Percentiles rank a stretch among this genome's conserved stretches.
phyloP scores from a whole-genome alignment of 2,113 vertebrate genomes.

The Hyla sarda region DNA sequence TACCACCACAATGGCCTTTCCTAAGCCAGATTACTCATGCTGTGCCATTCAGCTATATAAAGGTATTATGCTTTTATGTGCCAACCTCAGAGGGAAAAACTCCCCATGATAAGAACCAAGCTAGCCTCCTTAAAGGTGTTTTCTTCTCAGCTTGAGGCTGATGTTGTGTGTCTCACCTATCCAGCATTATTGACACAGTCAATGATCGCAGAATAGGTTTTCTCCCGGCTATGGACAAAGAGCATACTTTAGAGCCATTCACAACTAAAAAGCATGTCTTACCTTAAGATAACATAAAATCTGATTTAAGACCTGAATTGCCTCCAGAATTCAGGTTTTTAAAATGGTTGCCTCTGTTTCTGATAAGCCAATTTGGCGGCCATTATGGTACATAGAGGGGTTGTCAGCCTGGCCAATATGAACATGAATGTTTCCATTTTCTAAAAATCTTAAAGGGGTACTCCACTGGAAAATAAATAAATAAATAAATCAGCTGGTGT shows the following conservation, averaged over 20 bases:
- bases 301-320: no score
- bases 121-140: background rate
- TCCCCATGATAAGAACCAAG: background rate
- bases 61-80: constrained; percentile 23
- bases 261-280: background rate
- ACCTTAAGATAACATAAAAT: background rate
- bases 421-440: no score
- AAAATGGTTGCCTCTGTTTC: no score
- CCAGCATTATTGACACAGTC: background rate
- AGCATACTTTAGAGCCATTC: background rate
- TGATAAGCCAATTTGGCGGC: no score
- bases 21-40: constrained; percentile 46
- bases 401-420: no score
- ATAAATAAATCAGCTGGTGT: no score
- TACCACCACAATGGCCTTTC: constrained; percentile 5
- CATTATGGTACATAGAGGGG: no score
- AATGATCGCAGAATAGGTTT: background rate
- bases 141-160: background rate
- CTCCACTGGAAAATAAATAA: no score
- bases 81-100: background rate
- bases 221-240: background rate
- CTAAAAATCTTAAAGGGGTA: no score
- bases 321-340: no score
- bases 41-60: constrained; percentile 42
- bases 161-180: background rate